Evolutionary conservation across 2,888 invertebrate species (phyloP), one percentile per base, ranked within the genome.

Genomic region (Oscheius sp.): DNA sequence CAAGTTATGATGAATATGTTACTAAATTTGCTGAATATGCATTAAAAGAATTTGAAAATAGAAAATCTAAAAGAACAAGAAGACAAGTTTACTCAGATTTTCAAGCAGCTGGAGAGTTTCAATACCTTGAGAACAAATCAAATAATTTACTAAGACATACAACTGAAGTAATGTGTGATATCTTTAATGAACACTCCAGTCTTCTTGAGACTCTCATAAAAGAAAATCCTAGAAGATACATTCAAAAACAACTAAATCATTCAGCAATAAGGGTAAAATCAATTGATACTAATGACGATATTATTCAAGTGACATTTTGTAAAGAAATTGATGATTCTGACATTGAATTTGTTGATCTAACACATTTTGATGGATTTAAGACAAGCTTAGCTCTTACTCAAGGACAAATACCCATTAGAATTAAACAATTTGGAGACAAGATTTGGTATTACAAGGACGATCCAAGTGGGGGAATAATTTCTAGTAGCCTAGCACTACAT

Each of bases 391-490:
- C n/a, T n/a, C n/a, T n/a, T n/a, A n/a, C n/a, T n/a, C n/a, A n/a
- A n/a, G n/a, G n/a, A n/a, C n/a, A n/a, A n/a, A n/a, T n/a, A n/a
- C 74, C 74, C 33, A 70, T 73, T 54, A 73, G 51, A 64, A 64
- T 73, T 17, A 64, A 68, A 50, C 30, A 61, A 71, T 20, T 36
- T 36, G 36, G 28, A 54, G 70, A 67, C 47, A 72, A 73, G 62
- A 70, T 72, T 72, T 71, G 71, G 71, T 71, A 74, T 62, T 65
- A 72, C n/a, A n/a, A n/a, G n/a, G n/a, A n/a, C n/a, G n/a, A n/a
- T n/a, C n/a, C n/a, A n/a, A n/a, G n/a, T n/a, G n/a, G n/a, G n/a
- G n/a, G n/a, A n/a, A n/a, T n/a, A n/a, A n/a, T n/a, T n/a, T n/a
- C n/a, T n/a, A n/a, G n/a, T n/a, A n/a, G n/a, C n/a, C n/a, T n/a